A percentile compares a stretch with the other conserved stretches of the same genome.
Conservation (phyloP, 2,113 vertebrate genomes). For the Bufo gargarizans region DNA sequence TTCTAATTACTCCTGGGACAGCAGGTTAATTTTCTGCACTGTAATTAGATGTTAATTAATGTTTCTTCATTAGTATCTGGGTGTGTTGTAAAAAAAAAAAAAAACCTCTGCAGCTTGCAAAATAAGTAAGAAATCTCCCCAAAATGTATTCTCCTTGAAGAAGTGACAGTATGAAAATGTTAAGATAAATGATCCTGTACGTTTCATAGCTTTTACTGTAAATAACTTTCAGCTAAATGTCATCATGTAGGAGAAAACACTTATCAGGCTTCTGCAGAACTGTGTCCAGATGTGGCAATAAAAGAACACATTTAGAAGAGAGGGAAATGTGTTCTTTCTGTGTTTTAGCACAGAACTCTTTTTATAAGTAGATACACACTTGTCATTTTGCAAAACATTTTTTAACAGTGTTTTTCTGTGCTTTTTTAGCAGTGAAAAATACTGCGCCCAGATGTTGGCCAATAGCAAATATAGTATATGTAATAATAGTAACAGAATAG, state of each 20-base stretch:
- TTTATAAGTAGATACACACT: no score
- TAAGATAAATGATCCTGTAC: neutral
- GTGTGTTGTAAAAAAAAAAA: constrained; percentile 40
- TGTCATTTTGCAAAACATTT: no score
- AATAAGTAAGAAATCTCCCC: constrained; percentile 23
- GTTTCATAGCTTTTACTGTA: neutral
- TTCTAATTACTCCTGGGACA: constrained; percentile 58
- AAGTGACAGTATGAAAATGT: constrained; percentile 22
- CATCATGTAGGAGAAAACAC: constrained; percentile 59
- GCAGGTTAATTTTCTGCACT: constrained; percentile 57
- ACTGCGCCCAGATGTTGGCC: no score
- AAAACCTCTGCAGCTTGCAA: constrained; percentile 30
- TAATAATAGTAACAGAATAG: no score
- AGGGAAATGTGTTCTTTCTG: no score
- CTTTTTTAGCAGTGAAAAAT: no score
- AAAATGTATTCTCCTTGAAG: constrained; percentile 29
- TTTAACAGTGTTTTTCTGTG: no score
- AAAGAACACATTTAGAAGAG: neutral
- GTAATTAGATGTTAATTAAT: constrained; percentile 60
- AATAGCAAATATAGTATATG: no score
- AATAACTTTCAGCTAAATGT: constrained; percentile 7
- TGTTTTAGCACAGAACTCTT: no score
- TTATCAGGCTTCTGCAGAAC: neutral
- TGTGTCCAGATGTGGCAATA: neutral
- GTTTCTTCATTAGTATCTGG: constrained; percentile 54